Evolutionary conservation across 2,888 invertebrate species (phyloP), one percentile per base, ranked within the genome.

Genomic region (Zhengitettix transpicula): DNA sequence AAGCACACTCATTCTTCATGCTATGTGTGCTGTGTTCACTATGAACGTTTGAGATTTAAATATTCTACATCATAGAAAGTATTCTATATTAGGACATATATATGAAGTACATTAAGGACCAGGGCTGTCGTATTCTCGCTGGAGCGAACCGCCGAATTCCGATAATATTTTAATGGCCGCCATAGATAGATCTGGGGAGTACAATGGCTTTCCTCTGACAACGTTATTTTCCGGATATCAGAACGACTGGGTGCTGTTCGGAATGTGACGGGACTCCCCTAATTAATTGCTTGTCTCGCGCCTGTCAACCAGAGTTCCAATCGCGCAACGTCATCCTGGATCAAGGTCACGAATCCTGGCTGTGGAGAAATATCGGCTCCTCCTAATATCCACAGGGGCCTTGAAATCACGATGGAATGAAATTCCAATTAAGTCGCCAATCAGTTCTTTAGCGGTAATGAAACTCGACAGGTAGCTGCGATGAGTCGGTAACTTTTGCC

Each of bases 391-490:
- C 47, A n/a, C 47, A 12, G 47, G 47, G 47, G 47, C 47, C 47
- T 47, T 14, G 41, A 42, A 40, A 58, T 59, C 58, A 55, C 53
- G 60, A 56, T 57, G 61, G 52, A 61, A 60, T 60, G 61, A 61
- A 61, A 59, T 61, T 63, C 60, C 63, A 63, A 63, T 63, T 60
- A 63, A 63, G 60, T 60, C 58, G 59, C 60, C 63, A 63, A 63
- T 61, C 61, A 60, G 55, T 58, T 55, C 52, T 56, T 59, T 56
- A 56, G 60, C 59, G 47, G 61, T 63, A 60, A 59, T 59, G 59
- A 61, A 61, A 56, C 58, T 61, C 61, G 61, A 61, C 63, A 63
- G 63, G 61, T 61, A 60, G 58, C 55, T n/a, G 51, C 58, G 54
- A 58, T 58, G 62, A 62, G 62, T 56, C 51, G 62, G 47, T 40